These are phyloP conservation scores for Pelosia muscerda DNA, from an alignment of 2,888 invertebrate species.

Conservation along the genomic window DNA sequence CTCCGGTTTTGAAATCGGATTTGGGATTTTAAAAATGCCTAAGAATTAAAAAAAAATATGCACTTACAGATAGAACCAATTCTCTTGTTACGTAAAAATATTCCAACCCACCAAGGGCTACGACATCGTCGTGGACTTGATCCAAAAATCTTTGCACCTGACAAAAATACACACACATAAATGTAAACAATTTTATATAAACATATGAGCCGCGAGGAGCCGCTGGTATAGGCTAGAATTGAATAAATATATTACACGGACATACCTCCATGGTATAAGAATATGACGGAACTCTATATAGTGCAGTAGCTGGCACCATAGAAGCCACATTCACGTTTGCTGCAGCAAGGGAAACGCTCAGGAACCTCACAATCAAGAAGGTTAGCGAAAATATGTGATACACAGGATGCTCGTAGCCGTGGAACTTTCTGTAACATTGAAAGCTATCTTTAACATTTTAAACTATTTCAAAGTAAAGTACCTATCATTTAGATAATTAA, in stretches of 20 bases:
- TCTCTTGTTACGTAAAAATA: slow-evolving; percentile 85
- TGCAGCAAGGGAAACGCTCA: slow-evolving; percentile 86
- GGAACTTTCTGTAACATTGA: slow-evolving; percentile 52
- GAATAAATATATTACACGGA: background rate
- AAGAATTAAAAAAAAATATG: background rate
- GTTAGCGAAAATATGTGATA: slow-evolving; percentile 87
- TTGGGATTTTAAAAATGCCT: no score
- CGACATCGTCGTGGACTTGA: slow-evolving; percentile 84
- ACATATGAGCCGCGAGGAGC: no score
- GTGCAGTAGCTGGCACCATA: slow-evolving; percentile 72
- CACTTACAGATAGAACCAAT: slow-evolving; percentile 84
- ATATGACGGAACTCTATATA: slow-evolving; percentile 86
- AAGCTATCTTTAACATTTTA: background rate
- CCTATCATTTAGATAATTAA: no score
- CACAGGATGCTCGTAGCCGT: slow-evolving; percentile 50
- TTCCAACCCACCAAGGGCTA: slow-evolving; percentile 80
- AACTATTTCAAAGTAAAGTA: no score
- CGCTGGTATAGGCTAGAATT: no score
- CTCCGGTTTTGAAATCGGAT: no score
- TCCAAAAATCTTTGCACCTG: slow-evolving; percentile 87
- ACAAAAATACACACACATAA: slow-evolving; percentile 26
- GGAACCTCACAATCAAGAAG: slow-evolving; percentile 84
- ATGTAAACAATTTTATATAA: no score
- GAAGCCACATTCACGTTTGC: slow-evolving; percentile 84
- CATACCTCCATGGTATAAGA: slow-evolving; percentile 82